These are phyloP conservation scores for Neoascia interrupta DNA, from an alignment of 2,888 invertebrate genomes.

Conservation along the genomic window DNA sequence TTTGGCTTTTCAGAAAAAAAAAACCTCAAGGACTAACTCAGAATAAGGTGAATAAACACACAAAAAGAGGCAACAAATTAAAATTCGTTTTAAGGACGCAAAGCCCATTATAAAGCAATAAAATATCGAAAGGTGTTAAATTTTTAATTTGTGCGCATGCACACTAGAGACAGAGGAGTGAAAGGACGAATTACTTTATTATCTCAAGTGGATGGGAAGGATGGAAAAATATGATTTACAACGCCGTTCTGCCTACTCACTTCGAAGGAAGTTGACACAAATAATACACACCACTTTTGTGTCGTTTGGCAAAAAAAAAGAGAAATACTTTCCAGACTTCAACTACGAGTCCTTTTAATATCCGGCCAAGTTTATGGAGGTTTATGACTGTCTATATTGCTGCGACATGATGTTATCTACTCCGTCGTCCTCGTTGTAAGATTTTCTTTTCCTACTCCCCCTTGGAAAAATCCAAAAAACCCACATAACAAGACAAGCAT, in stretches of 20 bases:
- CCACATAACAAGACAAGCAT: not conserved
- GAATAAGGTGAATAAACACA: slow-evolving; percentile 46
- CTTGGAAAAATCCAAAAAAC: not conserved
- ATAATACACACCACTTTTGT: no score
- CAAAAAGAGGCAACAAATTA: no score
- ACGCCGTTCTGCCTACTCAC: slow-evolving; percentile 8
- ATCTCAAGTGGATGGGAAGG: slow-evolving; percentile 7
- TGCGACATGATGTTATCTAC: slow-evolving; percentile 63
- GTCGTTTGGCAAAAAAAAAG: not conserved
- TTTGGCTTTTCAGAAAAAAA: slow-evolving; percentile 18
- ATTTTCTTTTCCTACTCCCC: slow-evolving; percentile 28
- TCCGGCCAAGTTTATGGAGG: slow-evolving; percentile 47
- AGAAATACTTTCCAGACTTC: not conserved
- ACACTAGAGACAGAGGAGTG: no score
- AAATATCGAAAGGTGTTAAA: slow-evolving; percentile 62
- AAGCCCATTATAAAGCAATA: slow-evolving; percentile 62
- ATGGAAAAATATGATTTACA: not conserved
- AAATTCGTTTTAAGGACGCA: slow-evolving; percentile 9
- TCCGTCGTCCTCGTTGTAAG: slow-evolving; percentile 40
- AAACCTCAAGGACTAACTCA: slow-evolving; percentile 38
- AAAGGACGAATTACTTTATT: slow-evolving; percentile 23
- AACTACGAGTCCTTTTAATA: slow-evolving; percentile 35
- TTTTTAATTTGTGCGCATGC: slow-evolving; percentile 62
- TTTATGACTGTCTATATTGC: slow-evolving; percentile 60
- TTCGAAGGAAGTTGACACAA: no score